A percentile compares a stretch with the other conserved stretches of the same genome.
phyloP scores from a whole-genome alignment of 2,797 vertebrate genomes.

The Cynopterus sphinx region DNA sequence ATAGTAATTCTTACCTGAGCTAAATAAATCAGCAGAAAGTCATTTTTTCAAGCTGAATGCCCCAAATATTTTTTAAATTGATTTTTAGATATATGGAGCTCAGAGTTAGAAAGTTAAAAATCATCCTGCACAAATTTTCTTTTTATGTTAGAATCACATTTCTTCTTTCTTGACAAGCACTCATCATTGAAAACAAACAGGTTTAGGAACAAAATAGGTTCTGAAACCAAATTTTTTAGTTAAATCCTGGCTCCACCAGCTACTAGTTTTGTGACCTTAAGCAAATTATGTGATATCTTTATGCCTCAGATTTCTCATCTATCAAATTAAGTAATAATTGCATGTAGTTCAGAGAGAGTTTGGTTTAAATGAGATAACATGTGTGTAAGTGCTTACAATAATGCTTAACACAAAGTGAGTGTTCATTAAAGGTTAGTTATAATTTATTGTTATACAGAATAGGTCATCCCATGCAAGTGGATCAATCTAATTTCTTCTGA shows the following conservation, averaged over 20 bases:
- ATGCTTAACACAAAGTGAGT: background rate
- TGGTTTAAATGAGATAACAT: background rate
- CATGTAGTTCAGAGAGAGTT: background rate
- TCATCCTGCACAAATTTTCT: background rate
- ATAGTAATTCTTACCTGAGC: background rate
- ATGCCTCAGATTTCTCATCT: background rate
- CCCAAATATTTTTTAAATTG: background rate
- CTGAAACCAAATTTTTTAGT: background rate
- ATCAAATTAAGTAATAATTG: background rate
- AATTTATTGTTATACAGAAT: background rate
- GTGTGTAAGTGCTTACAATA: background rate
- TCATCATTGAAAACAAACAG: background rate
- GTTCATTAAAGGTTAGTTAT: background rate
- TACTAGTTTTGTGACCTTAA: background rate
- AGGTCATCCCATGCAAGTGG: background rate
- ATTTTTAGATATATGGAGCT: background rate
- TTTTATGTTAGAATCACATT: background rate
- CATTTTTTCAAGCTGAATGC: background rate
- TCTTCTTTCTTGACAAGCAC: background rate
- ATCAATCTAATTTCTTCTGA: background rate
- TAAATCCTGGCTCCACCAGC: background rate
- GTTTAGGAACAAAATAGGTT: background rate
- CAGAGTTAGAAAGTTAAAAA: background rate
- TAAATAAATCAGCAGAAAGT: background rate
- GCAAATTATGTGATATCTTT: background rate